Conservation (phyloP, 2,797 vertebrate species). For the Microchirus variegatus region DNA sequence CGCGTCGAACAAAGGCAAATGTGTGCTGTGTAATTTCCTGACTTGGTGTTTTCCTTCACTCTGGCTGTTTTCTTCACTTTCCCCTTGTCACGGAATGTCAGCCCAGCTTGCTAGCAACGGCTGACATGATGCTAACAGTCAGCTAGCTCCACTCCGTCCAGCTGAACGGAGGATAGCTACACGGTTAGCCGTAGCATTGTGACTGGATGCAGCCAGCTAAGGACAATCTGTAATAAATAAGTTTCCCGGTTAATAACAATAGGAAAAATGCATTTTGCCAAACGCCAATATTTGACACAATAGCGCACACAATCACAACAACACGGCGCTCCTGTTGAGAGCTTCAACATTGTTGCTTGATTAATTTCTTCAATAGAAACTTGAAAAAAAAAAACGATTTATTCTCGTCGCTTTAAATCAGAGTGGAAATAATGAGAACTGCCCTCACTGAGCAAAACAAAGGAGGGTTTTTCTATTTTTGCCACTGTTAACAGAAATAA, state of each 20-base stretch:
- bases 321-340: conserved; percentile 47
- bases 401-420: conserved; percentile 77
- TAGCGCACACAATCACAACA: conserved; percentile 20
- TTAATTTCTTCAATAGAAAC: conserved; percentile 86
- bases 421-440: conserved; percentile 63
- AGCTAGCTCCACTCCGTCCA: conserved; percentile 73
- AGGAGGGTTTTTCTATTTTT: conserved; percentile 30
- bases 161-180: conserved; percentile 63
- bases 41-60: conserved; percentile 75
- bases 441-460: conserved; percentile 43
- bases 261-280: conserved; percentile 66
- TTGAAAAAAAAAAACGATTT: conserved; percentile 81
- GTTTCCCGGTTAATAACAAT: conserved; percentile 75
- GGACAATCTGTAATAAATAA: conserved; percentile 85
- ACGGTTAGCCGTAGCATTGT: conserved; percentile 78
- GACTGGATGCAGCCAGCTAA: conserved; percentile 83
- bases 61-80: conserved; percentile 83
- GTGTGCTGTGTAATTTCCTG: conserved; percentile 71
- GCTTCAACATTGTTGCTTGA: conserved; percentile 74
- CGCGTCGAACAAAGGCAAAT: conserved; percentile 48
- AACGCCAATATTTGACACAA: conserved; percentile 42
- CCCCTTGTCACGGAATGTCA: conserved; percentile 89
- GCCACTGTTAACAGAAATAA: conserved; percentile 47
- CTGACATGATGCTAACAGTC: conserved; percentile 69
- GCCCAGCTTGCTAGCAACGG: conserved; percentile 77